phyloP scores from a whole-genome alignment of 2,888 invertebrate genomes.

The Heliconius hortense region DNA sequence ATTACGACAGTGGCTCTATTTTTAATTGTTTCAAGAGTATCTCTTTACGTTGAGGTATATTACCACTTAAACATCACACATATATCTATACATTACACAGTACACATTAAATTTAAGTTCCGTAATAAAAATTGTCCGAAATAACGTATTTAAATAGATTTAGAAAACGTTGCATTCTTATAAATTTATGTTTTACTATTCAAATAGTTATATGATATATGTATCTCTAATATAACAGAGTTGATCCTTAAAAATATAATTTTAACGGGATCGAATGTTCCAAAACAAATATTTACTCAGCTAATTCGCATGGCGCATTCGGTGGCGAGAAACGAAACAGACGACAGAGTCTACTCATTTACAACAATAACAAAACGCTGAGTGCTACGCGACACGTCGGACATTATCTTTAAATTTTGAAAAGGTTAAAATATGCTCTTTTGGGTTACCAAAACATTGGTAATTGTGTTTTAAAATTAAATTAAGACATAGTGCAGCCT shows the following conservation, averaged over 20 bases:
- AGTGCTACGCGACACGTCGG: constrained; percentile 53
- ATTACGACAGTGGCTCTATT: constrained; percentile 70
- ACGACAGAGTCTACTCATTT: constrained; percentile 71
- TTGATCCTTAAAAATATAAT: constrained; percentile 57
- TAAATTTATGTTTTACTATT: constrained; percentile 12
- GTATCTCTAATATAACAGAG: constrained; percentile 21
- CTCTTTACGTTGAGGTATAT: constrained; percentile 50
- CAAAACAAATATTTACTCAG: constrained; percentile 77
- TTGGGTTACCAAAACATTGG: constrained; percentile 24
- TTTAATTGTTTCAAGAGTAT: constrained; percentile 61
- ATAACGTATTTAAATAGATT: constrained; percentile 11
- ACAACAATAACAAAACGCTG: constrained; percentile 69
- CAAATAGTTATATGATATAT: constrained; percentile 11
- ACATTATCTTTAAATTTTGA: constrained; percentile 33
- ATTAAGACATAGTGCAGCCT: background rate
- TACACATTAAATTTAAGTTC: constrained; percentile 34
- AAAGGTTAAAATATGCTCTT: constrained; percentile 23
- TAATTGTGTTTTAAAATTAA: constrained; percentile 3
- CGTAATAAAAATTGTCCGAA: constrained; percentile 30
- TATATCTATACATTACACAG: constrained; percentile 29
- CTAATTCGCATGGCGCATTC: constrained; percentile 78
- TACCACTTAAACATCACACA: constrained; percentile 44
- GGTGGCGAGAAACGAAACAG: constrained; percentile 71
- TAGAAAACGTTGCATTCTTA: constrained; percentile 3
- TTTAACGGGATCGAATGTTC: constrained; percentile 66